phyloP scores from a whole-genome alignment of 2,888 invertebrate genomes.

The Tachystola acroxantha region DNA sequence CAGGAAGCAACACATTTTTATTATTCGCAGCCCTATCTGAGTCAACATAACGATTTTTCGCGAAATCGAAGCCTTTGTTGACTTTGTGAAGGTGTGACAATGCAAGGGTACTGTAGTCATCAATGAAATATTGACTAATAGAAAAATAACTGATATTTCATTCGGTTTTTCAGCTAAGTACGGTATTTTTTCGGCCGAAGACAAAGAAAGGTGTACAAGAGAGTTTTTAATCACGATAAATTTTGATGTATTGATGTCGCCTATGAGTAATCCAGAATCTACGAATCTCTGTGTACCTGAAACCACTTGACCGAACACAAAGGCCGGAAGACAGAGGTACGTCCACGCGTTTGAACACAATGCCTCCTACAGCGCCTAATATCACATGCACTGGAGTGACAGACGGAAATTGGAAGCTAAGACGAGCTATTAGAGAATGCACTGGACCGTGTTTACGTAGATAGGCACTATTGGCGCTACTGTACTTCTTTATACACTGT shows the following conservation, averaged over 20 bases:
- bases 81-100: neutral
- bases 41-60: neutral
- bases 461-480: no score
- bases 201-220: no score
- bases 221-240: no score
- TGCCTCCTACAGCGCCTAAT: conserved; percentile 8
- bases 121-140: no score
- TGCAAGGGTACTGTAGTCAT: neutral
- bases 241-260: no score
- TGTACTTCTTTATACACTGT: no score
- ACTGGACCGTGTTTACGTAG: neutral
- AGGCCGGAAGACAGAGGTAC: conserved; percentile 20
- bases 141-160: no score
- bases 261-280: no score
- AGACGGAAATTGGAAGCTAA: conserved; percentile 8
- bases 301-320: conserved; percentile 22
- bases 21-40: neutral
- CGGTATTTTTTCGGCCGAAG: no score
- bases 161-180: no score
- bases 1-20: neutral
- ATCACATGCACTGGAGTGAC: conserved; percentile 5
- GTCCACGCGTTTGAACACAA: conserved; percentile 1
- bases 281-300: conserved; percentile 2
- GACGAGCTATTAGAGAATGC: conserved; percentile 2
- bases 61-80: no score